A percentile compares a stretch with the other conserved stretches of the same genome.
Evolutionary conservation across 2,113 vertebrate genomes (phyloP).

Genomic region (Siniperca knerii): DNA sequence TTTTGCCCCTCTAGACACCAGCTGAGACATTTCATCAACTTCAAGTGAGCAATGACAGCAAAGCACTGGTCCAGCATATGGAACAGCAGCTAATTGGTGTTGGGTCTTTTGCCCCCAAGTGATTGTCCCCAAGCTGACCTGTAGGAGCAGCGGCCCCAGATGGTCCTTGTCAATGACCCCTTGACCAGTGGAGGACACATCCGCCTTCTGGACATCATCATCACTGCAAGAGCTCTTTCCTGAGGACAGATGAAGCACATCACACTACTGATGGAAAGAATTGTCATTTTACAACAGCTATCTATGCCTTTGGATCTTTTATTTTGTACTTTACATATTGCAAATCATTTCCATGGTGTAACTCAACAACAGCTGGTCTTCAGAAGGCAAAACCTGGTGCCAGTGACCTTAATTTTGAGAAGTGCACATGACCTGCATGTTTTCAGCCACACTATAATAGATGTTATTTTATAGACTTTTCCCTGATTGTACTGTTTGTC

Average conservation of each 20-base stretch:
- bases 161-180: conserved; percentile 99
- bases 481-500: background rate
- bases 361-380: background rate
- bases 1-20: background rate
- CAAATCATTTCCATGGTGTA: background rate
- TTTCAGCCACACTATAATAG: background rate
- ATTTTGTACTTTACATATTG: background rate
- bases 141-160: conserved; percentile 94
- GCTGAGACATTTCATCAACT: conserved; percentile 16
- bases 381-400: background rate
- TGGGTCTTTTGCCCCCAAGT: conserved; percentile 26
- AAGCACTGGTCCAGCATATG: conserved; percentile 35
- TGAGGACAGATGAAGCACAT: conserved; percentile 73
- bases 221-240: conserved; percentile 93
- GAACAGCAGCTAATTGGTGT: conserved; percentile 33
- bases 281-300: background rate
- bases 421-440: background rate
- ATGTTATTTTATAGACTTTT: background rate
- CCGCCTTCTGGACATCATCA: conserved; percentile 98
- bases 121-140: conserved; percentile 85
- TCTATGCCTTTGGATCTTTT: background rate
- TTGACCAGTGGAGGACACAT: conserved; percentile 98
- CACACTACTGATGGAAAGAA: background rate
- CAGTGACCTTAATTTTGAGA: background rate
- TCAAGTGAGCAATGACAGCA: conserved; percentile 5